Evolutionary conservation across 2,888 invertebrate genomes (phyloP), one percentile per base, ranked within the genome.

Genomic region (Charanyca ferruginea): DNA sequence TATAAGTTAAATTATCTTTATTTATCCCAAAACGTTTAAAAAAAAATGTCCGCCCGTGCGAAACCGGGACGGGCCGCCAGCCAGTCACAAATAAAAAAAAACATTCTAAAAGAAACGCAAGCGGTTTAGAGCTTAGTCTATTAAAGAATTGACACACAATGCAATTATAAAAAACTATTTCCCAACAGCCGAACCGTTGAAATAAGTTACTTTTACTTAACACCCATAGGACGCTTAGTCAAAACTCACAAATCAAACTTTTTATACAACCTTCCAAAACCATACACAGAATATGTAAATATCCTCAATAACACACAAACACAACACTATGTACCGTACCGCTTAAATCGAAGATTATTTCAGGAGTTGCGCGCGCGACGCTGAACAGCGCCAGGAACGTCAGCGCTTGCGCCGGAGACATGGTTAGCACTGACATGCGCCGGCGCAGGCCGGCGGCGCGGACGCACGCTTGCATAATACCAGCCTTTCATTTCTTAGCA

Each of bases 271-370:
- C 3, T 41, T 18, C 9, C 38, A 25, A 18, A n/a, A 11, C 13
- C 28, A 32, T 25, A 25, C 65, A 73, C 73, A 45, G 8, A 41
- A 13, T 23, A 13, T 11, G 32, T 5, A 28, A 7, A 28, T 7
- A 49, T 54, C 9, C 3, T 20, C 3, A 6, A 6, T 9, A 32
- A n/a, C 69, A 73, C 70, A 57, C 42, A 25, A 41, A 28, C 63
- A 69, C 58, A 51, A 42, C 67, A 79, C 71, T 76, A 16, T 18
- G 45, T 59, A 73, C 66, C 71, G 82, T 85, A 87, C 85, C 86
- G 72, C 73, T 85, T 35, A 86, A 68, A 1, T 85, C 77, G 77
- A 75, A 80, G 53, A 77, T 62, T 45, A 72, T 58, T 44, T 80
- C 71, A 28, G 77, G 28, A 25, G 62, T 63, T 45, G 73, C 79